These are phyloP conservation scores for Aphrophora alni DNA, from an alignment of 2,888 invertebrate species.

Conservation along the genomic window DNA sequence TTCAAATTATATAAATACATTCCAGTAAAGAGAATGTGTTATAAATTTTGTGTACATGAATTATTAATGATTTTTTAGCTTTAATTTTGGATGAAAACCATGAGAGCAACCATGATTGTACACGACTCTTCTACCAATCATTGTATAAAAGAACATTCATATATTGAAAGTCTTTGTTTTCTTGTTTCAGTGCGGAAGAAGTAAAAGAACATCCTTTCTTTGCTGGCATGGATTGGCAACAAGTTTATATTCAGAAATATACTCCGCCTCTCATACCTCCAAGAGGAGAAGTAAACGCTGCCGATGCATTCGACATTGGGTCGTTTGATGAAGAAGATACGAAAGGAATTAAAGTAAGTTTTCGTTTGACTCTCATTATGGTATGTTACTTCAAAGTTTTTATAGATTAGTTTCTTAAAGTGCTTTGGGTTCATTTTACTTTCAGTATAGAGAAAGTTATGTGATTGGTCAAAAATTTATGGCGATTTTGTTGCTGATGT, in stretches of 20 bases:
- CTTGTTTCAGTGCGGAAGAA: constrained; percentile 81
- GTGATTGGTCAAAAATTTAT: too few species aligned
- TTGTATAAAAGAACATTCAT: too few species aligned
- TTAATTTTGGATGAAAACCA: too few species aligned
- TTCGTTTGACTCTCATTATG: not conserved
- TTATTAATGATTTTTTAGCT: too few species aligned
- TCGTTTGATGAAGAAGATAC: constrained; percentile 99
- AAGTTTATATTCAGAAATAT: constrained; percentile 98
- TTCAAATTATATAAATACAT: too few species aligned
- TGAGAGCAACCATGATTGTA: too few species aligned
- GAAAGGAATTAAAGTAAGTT: constrained; percentile 90
- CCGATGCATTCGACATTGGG: constrained; percentile 99
- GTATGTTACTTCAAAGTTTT: not conserved
- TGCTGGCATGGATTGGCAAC: constrained; percentile 98
- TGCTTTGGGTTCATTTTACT: constrained; percentile 7
- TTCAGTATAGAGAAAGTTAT: too few species aligned
- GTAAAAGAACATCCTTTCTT: constrained; percentile 98
- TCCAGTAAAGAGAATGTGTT: too few species aligned
- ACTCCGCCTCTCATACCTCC: constrained; percentile 98
- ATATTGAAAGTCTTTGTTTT: not conserved
- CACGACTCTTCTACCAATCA: too few species aligned
- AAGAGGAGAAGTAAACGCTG: constrained; percentile 98
- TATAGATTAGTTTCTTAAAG: not conserved
- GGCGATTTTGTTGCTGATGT: too few species aligned
- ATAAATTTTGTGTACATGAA: too few species aligned